Conservation (phyloP, 2,888 invertebrate genomes). For the Eupithecia centaureata region DNA sequence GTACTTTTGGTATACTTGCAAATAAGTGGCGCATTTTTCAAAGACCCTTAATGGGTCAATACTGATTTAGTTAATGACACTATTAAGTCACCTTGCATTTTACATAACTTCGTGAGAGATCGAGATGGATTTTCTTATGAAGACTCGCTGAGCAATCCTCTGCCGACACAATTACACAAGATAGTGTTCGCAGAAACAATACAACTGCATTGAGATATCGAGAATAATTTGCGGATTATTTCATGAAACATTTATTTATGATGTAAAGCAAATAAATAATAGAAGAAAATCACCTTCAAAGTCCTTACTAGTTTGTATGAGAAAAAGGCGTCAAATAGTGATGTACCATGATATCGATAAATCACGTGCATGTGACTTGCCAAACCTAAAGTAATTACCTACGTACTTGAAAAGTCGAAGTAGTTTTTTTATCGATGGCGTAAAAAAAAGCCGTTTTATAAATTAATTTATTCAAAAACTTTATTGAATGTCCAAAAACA, state of each 20-base stretch:
- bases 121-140: constrained; percentile 45
- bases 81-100: constrained; percentile 40
- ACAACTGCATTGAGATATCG: constrained; percentile 41
- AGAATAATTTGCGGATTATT: constrained; percentile 44
- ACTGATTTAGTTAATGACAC: constrained; percentile 39
- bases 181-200: constrained; percentile 36
- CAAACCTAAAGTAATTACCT: no score
- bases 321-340: constrained; percentile 8
- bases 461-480: neutral
- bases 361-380: constrained; percentile 1
- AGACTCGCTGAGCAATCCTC: constrained; percentile 41
- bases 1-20: constrained; percentile 34
- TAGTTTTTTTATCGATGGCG: constrained; percentile 1
- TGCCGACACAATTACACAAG: constrained; percentile 37
- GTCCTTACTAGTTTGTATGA: constrained; percentile 11
- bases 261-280: neutral
- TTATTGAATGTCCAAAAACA: no score
- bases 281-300: constrained; percentile 8
- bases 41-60: constrained; percentile 43
- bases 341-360: constrained; percentile 15
- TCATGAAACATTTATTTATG: constrained; percentile 21
- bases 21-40: constrained; percentile 42
- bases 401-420: constrained; percentile 4
- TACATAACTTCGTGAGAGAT: constrained; percentile 43
- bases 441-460: constrained; percentile 3